These are phyloP conservation scores for Clostera curtula DNA, from an alignment of 2,888 invertebrate genomes.

Conservation along the genomic window DNA sequence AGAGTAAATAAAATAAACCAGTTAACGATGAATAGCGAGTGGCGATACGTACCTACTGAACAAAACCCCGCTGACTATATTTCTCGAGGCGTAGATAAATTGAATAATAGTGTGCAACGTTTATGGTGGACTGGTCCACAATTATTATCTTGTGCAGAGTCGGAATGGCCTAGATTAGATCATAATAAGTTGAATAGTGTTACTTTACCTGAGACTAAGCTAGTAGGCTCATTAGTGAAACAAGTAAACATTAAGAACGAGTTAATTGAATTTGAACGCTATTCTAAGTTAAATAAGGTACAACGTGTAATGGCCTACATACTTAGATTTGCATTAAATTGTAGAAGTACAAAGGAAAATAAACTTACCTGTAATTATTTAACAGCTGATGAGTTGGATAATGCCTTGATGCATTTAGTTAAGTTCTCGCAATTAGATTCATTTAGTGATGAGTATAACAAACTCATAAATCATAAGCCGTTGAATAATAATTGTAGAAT, in stretches of 20 bases:
- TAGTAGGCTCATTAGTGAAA: not conserved
- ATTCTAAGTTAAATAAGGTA: conserved; percentile 5
- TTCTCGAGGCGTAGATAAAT: conserved; percentile 10
- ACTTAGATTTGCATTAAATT: conserved; percentile 5
- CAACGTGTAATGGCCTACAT: conserved; percentile 4
- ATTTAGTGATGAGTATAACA: conserved; percentile 4
- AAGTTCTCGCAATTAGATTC: conserved; percentile 6
- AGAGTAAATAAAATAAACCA: conserved; percentile 13
- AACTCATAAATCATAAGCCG: conserved; percentile 1
- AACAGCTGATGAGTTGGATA: conserved; percentile 3
- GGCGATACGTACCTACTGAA: conserved; percentile 8
- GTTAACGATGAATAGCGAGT: conserved; percentile 2
- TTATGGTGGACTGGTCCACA: conserved; percentile 11
- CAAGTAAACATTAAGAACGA: not conserved
- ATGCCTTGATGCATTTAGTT: conserved; percentile 2
- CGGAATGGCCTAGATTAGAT: not conserved
- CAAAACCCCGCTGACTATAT: conserved; percentile 15
- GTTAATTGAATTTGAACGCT: conserved; percentile 6
- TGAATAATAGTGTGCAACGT: not conserved
- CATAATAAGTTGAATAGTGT: not conserved
- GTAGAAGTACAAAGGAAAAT: conserved; percentile 2
- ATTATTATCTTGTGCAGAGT: conserved; percentile 1
- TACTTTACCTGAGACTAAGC: conserved; percentile 1
- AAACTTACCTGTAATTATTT: not conserved
- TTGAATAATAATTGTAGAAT: conserved; percentile 7